These are phyloP conservation scores for Prinia subflava DNA, from an alignment of 2,113 vertebrate genomes.

Conservation along the genomic window DNA sequence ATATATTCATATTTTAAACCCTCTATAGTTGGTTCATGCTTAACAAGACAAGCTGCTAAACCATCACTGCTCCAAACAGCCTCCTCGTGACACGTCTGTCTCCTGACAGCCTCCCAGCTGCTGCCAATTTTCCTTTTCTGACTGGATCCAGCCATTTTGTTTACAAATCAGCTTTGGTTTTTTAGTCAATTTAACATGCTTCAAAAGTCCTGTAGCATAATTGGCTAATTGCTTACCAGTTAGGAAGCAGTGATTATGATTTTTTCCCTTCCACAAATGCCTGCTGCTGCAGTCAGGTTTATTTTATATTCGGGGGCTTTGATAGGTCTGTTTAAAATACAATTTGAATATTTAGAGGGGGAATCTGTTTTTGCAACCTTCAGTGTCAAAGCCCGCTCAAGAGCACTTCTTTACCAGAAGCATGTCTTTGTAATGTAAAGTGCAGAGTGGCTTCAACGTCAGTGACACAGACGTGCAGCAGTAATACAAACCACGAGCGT, in stretches of 20 bases:
- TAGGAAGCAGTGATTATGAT: background rate
- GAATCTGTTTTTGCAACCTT: background rate
- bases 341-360: background rate
- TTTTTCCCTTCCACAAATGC: background rate
- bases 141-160: slow-evolving; percentile 41
- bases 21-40: background rate
- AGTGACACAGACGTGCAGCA: background rate
- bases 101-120: slow-evolving; percentile 3
- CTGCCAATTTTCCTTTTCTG: slow-evolving; percentile 27
- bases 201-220: slow-evolving; percentile 20
- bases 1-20: background rate
- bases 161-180: slow-evolving; percentile 45
- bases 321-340: background rate
- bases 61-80: background rate
- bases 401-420: background rate
- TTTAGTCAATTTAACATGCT: slow-evolving; percentile 22
- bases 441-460: background rate
- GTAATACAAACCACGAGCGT: background rate
- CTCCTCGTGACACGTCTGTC: background rate
- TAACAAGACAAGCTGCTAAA: background rate
- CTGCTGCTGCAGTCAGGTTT: background rate
- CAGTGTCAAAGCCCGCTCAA: background rate
- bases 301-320: background rate
- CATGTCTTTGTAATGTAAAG: background rate
- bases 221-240: slow-evolving; percentile 22